Conservation (phyloP, 2,113 vertebrate genomes). For the Delphinapterus leucas region DNA sequence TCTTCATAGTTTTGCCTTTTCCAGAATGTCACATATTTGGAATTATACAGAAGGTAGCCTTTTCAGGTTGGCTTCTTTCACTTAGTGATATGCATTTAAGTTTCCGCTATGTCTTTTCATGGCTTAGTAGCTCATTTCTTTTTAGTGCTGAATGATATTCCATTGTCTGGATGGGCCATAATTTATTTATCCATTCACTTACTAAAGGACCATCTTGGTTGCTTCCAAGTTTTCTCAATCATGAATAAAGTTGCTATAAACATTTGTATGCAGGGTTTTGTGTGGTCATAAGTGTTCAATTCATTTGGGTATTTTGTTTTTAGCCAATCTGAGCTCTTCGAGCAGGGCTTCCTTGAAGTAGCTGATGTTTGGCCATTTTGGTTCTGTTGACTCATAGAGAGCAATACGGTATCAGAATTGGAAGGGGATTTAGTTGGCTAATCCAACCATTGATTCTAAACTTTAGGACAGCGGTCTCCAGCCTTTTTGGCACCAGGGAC, state of each 20-base stretch:
- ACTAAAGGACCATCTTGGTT: background rate
- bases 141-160: conserved; percentile 2
- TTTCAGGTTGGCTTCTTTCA: background rate
- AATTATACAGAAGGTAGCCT: background rate
- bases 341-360: background rate
- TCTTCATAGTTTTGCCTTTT: background rate
- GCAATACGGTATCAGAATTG: background rate
- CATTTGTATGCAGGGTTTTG: background rate
- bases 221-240: background rate
- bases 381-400: background rate
- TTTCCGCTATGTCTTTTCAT: background rate
- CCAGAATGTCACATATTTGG: background rate
- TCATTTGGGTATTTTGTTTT: background rate
- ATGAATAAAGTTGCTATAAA: background rate
- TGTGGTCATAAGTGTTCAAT: background rate
- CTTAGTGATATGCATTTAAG: background rate
- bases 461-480: background rate
- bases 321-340: background rate
- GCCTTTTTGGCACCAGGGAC: too few relatives aligned
- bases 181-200: background rate
- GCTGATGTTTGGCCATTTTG: background rate
- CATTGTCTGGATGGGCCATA: background rate
- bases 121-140: background rate
- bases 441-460: background rate
- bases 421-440: background rate